Evolutionary conservation across 2,113 vertebrate species (phyloP).

Genomic region (Paradoxurus hermaphroditus): DNA sequence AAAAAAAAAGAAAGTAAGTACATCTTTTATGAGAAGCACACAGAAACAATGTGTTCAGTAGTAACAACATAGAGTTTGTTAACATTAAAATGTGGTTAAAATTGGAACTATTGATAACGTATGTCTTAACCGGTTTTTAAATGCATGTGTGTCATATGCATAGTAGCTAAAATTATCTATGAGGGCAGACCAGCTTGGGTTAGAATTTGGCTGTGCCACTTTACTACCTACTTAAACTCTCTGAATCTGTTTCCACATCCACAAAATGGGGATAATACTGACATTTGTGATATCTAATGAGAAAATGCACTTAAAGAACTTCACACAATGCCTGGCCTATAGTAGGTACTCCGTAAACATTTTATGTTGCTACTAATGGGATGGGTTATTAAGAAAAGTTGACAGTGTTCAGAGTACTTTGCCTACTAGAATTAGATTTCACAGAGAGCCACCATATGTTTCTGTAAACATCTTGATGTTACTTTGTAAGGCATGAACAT

Average conservation of each 20-base stretch:
- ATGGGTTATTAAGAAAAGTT: background rate
- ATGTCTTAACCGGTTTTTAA: slow-evolving; percentile 15
- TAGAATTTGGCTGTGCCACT: background rate
- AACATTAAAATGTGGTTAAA: background rate
- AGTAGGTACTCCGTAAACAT: background rate
- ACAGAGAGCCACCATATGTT: background rate
- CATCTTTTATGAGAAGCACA: background rate
- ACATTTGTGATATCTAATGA: slow-evolving; percentile 1
- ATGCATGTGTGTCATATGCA: background rate
- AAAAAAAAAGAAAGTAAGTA: background rate
- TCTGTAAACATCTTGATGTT: slow-evolving; percentile 11
- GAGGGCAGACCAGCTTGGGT: background rate
- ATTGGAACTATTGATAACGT: background rate
- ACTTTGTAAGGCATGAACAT: background rate
- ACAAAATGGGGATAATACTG: background rate
- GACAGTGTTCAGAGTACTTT: background rate
- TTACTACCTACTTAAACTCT: background rate
- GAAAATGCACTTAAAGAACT: background rate
- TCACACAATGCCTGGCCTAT: background rate
- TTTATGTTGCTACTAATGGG: background rate
- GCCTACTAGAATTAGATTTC: background rate
- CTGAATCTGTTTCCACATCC: background rate
- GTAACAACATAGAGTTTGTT: background rate
- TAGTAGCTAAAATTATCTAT: background rate
- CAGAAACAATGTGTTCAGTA: background rate